These are phyloP conservation scores for Drosophila repletoides DNA, from an alignment of 1,140 invertebrate genomes.

Conservation along the genomic window DNA sequence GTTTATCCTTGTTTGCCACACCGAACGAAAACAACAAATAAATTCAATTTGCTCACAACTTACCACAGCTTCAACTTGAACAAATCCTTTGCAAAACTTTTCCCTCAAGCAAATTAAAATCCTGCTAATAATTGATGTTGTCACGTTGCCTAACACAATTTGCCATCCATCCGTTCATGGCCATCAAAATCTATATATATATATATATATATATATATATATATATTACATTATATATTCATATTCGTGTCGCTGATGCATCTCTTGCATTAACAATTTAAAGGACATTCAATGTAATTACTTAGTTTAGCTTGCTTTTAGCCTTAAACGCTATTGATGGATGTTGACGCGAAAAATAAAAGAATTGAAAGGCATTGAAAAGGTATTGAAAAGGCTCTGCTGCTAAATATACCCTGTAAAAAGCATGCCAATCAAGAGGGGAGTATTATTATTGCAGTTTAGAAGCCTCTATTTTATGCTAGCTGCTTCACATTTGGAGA, in stretches of 20 bases:
- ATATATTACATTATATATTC: neutral
- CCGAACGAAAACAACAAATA: conserved; percentile 23
- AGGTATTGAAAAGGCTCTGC: too few species aligned
- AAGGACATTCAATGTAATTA: conserved; percentile 20
- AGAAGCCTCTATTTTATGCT: too few species aligned
- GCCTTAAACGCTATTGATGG: too few species aligned
- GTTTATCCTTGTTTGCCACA: conserved; percentile 19
- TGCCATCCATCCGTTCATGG: too few species aligned
- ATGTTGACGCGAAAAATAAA: neutral
- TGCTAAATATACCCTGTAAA: too few species aligned
- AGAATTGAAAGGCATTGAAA: too few species aligned
- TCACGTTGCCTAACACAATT: conserved; percentile 8
- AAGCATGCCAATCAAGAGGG: too few species aligned
- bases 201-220: neutral
- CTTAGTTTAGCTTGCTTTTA: neutral
- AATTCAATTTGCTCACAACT: conserved; percentile 33
- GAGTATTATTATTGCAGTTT: too few species aligned
- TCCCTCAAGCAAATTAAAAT: conserved; percentile 17
- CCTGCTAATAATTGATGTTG: conserved; percentile 37
- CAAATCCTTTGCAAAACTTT: neutral
- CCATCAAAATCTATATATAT: too few species aligned
- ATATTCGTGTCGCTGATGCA: conserved; percentile 4
- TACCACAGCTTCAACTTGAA: conserved; percentile 2
- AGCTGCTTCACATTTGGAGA: too few species aligned
- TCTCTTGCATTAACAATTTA: conserved; percentile 4